Base-by-base conservation (phyloP, 2,888 invertebrate species). In the Choristoneura rosaceana region DNA sequence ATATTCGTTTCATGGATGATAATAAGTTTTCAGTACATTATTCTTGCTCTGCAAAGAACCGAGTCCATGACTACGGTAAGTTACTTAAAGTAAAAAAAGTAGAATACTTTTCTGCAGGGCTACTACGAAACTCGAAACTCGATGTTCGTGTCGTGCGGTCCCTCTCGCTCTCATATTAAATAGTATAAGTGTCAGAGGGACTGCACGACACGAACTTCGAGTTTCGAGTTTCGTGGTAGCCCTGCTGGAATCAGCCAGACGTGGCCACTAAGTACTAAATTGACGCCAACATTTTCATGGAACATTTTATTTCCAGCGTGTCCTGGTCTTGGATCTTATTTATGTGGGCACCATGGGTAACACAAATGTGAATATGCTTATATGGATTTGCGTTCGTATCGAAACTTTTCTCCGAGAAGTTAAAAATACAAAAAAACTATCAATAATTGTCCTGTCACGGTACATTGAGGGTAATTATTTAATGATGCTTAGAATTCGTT, bases 371-470 rank as follows among this genome's bases (percentile, higher is more conserved):
- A 7, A 45, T 79, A 79, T 82, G 45, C 79, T 82, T 0, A 41
- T 84, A 3, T 71, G 83, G 3, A 76, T 91, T 12, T 85, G 86
- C 33, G 9, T 85, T 2, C 81, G 87, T 4, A 84, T 83, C 62
- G 87, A 90, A 76, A 4, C 79, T 4, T 87, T 90, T 69, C 83
- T 82, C n/a, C 78, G 81, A 71, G 85, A 88, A 78, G 80, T 90
- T 0, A 88, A 82, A 68, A 80, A 82, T 74, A 88, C 85, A 0
- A 91, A 90, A 77, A 80, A 82, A 33, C 75, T 90, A 34, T 83
- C 84, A 10, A 85, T 87, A 17, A 79, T 77, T 12, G 74, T 90
- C 8, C 82, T 90, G 84, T 83, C 86, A 3, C 76, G 79, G 17
- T 55, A 55, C 25, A 55, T 55, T 12, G 55, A 55, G 14, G 79